Evolutionary conservation across 1,140 invertebrate species (phyloP).

Genomic region (Ericerus pela): DNA sequence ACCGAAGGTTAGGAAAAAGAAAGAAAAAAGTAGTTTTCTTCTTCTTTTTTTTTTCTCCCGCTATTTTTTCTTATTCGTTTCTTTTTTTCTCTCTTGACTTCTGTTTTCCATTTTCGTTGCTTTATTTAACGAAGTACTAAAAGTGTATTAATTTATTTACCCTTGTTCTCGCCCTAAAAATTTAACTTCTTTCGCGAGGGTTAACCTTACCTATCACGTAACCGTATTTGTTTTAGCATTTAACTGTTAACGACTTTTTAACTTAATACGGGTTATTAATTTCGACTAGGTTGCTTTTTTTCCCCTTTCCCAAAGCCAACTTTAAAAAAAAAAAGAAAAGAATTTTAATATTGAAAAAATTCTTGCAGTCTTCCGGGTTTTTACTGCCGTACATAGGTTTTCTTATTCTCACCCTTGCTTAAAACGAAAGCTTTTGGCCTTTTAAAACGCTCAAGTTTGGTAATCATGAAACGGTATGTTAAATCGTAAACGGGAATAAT

Average conservation of each 20-base stretch:
- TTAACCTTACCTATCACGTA: slow-evolving; percentile 6
- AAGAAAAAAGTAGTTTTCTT: background rate
- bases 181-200: background rate
- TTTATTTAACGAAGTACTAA: slow-evolving; percentile 11
- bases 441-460: too few species aligned
- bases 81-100: background rate
- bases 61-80: slow-evolving; percentile 11
- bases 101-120: background rate
- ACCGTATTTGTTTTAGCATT: slow-evolving; percentile 10
- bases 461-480: too few species aligned
- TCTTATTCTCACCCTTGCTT: too few species aligned
- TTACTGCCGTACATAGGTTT: too few species aligned
- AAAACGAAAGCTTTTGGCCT: too few species aligned
- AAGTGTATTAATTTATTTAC: slow-evolving; percentile 12
- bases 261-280: slow-evolving; percentile 12
- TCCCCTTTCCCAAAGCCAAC: too few species aligned
- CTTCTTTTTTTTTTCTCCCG: background rate
- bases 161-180: slow-evolving; percentile 7
- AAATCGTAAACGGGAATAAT: too few species aligned
- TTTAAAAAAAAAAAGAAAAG: too few species aligned
- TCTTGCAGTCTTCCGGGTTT: too few species aligned
- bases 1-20: background rate
- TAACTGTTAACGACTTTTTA: slow-evolving; percentile 12
- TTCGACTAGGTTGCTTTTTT: background rate
- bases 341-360: slow-evolving; percentile 6